phyloP scores from a whole-genome alignment of 1,140 invertebrate genomes.

The Brevipalpus yothersi region DNA sequence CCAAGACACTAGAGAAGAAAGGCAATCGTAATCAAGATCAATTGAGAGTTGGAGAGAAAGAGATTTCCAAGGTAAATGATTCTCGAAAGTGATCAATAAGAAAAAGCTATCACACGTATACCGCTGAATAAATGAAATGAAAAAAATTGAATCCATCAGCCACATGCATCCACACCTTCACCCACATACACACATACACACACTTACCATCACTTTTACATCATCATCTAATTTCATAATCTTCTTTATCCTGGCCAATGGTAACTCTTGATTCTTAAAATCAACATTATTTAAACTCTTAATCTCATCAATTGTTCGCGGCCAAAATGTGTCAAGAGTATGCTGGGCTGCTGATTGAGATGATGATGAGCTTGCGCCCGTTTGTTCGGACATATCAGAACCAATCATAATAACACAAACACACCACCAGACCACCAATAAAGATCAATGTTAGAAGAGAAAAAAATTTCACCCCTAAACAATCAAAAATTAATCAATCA shows the following conservation, averaged over 20 bases:
- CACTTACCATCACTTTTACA: slow-evolving; percentile 37
- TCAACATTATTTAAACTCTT: slow-evolving; percentile 43
- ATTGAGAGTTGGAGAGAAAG: too few species aligned
- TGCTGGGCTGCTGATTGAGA: slow-evolving; percentile 25
- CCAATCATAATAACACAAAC: too few species aligned
- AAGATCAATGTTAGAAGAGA: too few species aligned
- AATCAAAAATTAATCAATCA: too few species aligned
- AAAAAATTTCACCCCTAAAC: too few species aligned
- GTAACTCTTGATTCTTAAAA: slow-evolving; percentile 69
- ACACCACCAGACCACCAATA: too few species aligned
- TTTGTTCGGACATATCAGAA: too few species aligned
- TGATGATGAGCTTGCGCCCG: too few species aligned
- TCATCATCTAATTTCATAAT: slow-evolving; percentile 99
- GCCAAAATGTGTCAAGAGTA: slow-evolving; percentile 44
- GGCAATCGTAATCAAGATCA: too few species aligned
- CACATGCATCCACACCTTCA: too few species aligned
- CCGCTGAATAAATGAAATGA: background rate
- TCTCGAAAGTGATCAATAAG: background rate
- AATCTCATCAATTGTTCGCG: slow-evolving; percentile 46
- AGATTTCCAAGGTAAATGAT: too few species aligned
- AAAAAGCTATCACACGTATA: background rate
- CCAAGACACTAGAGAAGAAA: background rate
- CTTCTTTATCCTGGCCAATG: slow-evolving; percentile 89
- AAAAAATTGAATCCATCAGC: too few species aligned
- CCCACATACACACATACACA: background rate